Percentiles rank a stretch among this genome's conserved stretches.
phyloP scores from a whole-genome alignment of 2,797 vertebrate genomes.

The Molossus molossus region DNA sequence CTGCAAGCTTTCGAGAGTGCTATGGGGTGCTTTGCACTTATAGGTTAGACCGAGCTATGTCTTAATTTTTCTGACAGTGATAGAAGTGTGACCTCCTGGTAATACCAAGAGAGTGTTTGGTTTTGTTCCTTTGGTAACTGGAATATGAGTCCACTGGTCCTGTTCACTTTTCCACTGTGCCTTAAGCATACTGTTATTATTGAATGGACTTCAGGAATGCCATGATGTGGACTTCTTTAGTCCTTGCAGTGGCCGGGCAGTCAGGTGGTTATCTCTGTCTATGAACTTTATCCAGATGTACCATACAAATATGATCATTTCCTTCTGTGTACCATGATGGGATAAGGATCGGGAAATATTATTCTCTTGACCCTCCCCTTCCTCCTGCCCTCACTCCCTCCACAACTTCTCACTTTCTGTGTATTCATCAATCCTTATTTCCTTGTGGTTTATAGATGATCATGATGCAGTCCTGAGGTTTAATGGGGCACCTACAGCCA shows the following conservation, averaged over 20 bases:
- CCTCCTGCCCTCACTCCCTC: background rate
- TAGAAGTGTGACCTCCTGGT: background rate
- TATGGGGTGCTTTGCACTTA: rapidly evolving
- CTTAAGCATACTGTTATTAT: rapidly evolving
- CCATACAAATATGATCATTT: background rate
- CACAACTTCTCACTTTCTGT: background rate
- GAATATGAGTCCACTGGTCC: background rate
- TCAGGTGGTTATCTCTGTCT: background rate
- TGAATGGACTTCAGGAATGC: background rate
- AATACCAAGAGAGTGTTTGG: background rate
- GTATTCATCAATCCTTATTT: constrained; percentile 38
- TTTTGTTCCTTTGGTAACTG: constrained; percentile 11
- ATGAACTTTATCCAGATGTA: background rate
- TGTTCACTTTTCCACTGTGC: background rate
- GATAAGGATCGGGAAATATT: background rate
- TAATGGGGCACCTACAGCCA: constrained; percentile 90
- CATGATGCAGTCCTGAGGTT: constrained; percentile 92
- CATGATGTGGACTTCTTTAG: rapidly evolving
- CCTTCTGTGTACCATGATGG: background rate
- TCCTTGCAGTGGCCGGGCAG: background rate
- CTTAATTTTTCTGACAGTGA: background rate
- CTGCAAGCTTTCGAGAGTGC: background rate
- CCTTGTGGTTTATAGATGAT: constrained; percentile 88
- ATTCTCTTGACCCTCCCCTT: background rate
- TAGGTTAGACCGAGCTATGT: background rate